A percentile compares a stretch with the other conserved stretches of the same genome.
phyloP scores from a whole-genome alignment of 2,113 vertebrate species.

The Cinclus cinclus region DNA sequence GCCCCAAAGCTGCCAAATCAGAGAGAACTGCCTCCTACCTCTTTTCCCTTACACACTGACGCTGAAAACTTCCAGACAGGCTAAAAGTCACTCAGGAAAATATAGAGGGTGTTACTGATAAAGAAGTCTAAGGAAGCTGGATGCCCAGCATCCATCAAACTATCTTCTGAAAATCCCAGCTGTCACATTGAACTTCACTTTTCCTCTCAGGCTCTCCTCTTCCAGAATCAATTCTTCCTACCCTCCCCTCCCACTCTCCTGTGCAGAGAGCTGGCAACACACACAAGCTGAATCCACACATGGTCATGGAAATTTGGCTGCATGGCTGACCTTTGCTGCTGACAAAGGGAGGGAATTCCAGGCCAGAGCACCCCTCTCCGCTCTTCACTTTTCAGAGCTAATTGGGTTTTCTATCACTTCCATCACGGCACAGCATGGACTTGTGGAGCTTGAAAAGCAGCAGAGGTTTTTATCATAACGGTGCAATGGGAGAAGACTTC shows the following conservation, averaged over 20 bases:
- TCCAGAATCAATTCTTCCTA: neutral
- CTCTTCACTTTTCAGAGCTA: neutral
- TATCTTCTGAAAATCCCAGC: neutral
- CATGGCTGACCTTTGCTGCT: neutral
- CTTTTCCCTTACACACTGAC: neutral
- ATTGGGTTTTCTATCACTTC: neutral
- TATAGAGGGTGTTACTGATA: neutral
- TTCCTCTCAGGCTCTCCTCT: neutral
- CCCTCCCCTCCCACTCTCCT: too few species aligned
- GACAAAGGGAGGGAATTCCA: neutral
- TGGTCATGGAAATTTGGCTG: neutral
- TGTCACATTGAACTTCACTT: neutral
- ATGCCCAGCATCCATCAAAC: neutral
- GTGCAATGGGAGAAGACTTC: neutral
- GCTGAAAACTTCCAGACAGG: neutral
- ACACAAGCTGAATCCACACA: neutral
- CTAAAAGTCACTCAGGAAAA: neutral
- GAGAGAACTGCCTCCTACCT: neutral
- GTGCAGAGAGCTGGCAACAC: neutral
- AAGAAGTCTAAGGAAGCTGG: neutral
- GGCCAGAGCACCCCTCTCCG: neutral
- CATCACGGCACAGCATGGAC: neutral
- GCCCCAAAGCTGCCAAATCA: neutral
- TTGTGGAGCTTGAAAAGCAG: conserved; percentile 2
- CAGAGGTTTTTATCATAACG: neutral